Base-by-base conservation (phyloP, 2,797 vertebrate genomes). In the Lerista edwardsae region DNA sequence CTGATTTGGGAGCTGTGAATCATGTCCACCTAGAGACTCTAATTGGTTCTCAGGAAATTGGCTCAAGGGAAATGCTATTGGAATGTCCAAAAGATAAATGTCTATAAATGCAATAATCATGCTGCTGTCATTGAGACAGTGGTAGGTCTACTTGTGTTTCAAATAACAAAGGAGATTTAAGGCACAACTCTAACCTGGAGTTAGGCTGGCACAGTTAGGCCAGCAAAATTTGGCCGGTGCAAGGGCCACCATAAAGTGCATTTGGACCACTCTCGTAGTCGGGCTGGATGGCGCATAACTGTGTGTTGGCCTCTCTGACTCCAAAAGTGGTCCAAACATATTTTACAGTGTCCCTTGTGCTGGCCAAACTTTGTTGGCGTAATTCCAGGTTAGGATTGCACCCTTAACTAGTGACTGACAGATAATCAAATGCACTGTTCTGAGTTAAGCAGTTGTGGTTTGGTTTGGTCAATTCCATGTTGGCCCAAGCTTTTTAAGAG, bases 81-180 rank as follows among this genome's bases (percentile, higher is more conserved):
- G 88, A 90, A 79, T 62, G n/a, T n/a, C 79, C 64, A 51, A 31
- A 21, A 68, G 39, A 88, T 78, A 82, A 80, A 31, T 64, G 34
- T 44, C 55, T 84, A 25, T 68, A 59, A n/a, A 71, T 82, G 57
- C 44, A 65, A 55, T 41, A 78, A 34, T 73, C 34, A 57, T 64
- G 7, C 41, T 61, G 1, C 27, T 77, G n/a, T 75, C 23, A 41
- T 39, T 69, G 67, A 69, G 67, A 31, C 36, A 10, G 34, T 84
- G 76, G 44, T 34, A 67, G 31, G 1, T 55, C 8, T 47, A 41
- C 67, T 31, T 83, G 29, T 69, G 17, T 64, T 75, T 71, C 57
- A 71, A 29, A 44, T 81, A 84, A 27, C n/a, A 76, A 84, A 80
- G 36, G 59, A 47, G 72, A 67, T 21, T 62, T 74, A n/a, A n/a